phyloP scores from a whole-genome alignment of 1,140 invertebrate genomes.

The Listronotus bonariensis region DNA sequence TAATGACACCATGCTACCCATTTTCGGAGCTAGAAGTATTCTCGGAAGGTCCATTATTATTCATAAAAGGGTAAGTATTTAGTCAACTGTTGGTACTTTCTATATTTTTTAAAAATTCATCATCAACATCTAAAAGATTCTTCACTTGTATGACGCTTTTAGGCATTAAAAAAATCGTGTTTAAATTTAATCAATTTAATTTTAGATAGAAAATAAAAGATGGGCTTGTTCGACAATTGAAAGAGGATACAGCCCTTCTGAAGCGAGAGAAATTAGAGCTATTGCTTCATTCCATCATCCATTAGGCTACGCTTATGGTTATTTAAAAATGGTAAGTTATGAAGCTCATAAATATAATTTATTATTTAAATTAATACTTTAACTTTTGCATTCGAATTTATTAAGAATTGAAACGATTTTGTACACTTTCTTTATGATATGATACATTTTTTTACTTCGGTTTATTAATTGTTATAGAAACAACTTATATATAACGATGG shows the following conservation, averaged over 20 bases:
- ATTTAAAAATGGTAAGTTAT: conserved; percentile 76
- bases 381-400: neutral
- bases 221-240: conserved; percentile 87
- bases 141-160: too few relatives aligned
- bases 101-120: too few relatives aligned
- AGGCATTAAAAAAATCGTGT: too few relatives aligned
- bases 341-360: neutral
- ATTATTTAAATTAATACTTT: too few relatives aligned
- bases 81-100: too few relatives aligned
- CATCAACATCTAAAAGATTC: too few relatives aligned
- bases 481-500: conserved; percentile 87
- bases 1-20: conserved; percentile 82
- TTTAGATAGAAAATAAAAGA: conserved; percentile 54
- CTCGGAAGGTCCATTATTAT: conserved; percentile 88
- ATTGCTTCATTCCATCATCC: conserved; percentile 94
- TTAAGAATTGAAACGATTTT: conserved; percentile 17
- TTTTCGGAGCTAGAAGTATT: conserved; percentile 84
- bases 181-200: too few relatives aligned
- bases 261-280: conserved; percentile 81
- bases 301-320: conserved; percentile 82
- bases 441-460: too few relatives aligned
- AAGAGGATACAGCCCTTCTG: conserved; percentile 82
- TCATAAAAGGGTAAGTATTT: conserved; percentile 66
- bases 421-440: too few relatives aligned
- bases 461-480: conserved; percentile 60